Evolutionary conservation across 2,888 invertebrate genomes (phyloP).

Genomic region (Campoplex capitator): DNA sequence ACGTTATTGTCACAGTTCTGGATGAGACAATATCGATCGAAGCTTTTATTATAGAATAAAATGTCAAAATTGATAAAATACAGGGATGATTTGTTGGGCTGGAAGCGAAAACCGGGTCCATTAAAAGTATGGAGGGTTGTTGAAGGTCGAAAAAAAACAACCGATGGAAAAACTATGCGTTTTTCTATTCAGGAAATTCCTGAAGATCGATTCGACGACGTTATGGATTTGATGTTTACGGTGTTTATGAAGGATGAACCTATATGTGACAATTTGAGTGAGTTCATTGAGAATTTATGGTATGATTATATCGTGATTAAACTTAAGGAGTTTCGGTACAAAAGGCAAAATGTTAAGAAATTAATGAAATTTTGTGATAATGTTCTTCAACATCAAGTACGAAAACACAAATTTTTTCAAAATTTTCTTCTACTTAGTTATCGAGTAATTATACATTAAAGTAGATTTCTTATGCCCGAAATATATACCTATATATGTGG

Average conservation of each 20-base stretch:
- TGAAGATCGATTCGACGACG: conserved; percentile 77
- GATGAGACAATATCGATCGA: background rate
- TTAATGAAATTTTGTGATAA: too few relatives aligned
- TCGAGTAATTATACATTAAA: too few relatives aligned
- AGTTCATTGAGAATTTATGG: conserved; percentile 61
- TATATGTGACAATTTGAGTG: conserved; percentile 72
- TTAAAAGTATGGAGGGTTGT: conserved; percentile 77
- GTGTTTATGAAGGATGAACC: conserved; percentile 78
- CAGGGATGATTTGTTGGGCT: conserved; percentile 53
- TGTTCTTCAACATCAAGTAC: too few relatives aligned
- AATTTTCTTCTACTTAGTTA: too few relatives aligned
- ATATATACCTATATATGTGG: too few relatives aligned
- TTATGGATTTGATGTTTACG: conserved; percentile 74
- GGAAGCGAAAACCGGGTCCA: conserved; percentile 74
- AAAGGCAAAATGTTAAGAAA: too few relatives aligned
- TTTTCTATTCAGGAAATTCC: conserved; percentile 81
- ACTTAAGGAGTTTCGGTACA: too few relatives aligned
- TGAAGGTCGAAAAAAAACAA: conserved; percentile 70
- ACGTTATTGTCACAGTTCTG: background rate
- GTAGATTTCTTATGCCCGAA: too few relatives aligned
- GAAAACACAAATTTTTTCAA: too few relatives aligned
- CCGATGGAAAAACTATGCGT: conserved; percentile 72
- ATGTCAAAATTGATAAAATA: conserved; percentile 43
- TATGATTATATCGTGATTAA: background rate
- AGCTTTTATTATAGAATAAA: background rate